Base-by-base conservation (phyloP, 2,113 vertebrate species). In the Lethenteron reissneri region DNA sequence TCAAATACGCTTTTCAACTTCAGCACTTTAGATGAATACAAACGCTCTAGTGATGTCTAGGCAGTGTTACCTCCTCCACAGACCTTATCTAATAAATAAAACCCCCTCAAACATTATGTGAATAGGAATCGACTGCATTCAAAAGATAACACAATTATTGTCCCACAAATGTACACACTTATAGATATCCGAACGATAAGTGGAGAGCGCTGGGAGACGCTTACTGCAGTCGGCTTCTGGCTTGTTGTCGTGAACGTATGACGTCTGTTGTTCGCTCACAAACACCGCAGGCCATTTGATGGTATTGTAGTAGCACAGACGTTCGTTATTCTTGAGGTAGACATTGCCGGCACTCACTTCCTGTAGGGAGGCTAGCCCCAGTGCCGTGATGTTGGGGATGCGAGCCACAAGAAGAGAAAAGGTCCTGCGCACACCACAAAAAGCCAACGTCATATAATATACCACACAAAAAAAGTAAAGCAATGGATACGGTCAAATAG, bases 311-410 rank as follows among this genome's bases (percentile, higher is more conserved):
- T 88, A 99, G 76, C 94, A 99, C 12, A 99, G 73, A 72, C 91
- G 89, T 78, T 80, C 91, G 79, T 99, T 99, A 79, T 99, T 90
- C 2, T 87, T 89, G 58, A 99, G 86, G 74, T 99, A 95, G 77
- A 99, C 84, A 57, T 96, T 97, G 58, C 94, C 94, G 1, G 92
- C 94, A 11, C 94, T 99, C 81, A 99, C 92, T 76, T 97, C 92
- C 75, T 82, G 85, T 59, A 99, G 77, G 3, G 94, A 99, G 78
- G 95, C 90, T 57, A 99, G 86, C 56, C 91, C 88, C 56, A 99
- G 84, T 1, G 91, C 92, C 4, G 86, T 86, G 75, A 99, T 88
- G 73, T 87, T 25, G 11, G 64, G 64, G 25, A 68, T 25, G 25
- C n/a, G 64, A 25, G n/a, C 25, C 64, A 68, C 64, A n/a, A 68